Conservation (phyloP, 2,888 invertebrate genomes). For the Pteria penguin region DNA sequence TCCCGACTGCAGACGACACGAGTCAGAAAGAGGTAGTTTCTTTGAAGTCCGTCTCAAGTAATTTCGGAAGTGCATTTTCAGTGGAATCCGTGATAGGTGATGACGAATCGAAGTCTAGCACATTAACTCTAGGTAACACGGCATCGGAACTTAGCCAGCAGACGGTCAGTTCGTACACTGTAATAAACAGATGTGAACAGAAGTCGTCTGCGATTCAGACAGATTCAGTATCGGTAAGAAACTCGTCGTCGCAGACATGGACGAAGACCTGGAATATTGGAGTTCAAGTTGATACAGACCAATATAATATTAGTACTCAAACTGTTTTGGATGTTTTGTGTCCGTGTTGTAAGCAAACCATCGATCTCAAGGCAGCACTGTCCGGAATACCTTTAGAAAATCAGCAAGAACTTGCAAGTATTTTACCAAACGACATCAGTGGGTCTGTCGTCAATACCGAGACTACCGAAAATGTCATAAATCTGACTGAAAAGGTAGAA, state of each 20-base stretch:
- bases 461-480: no score
- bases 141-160: not conserved
- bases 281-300: conserved; percentile 9
- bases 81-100: conserved; percentile 7
- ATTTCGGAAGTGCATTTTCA: not conserved
- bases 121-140: not conserved
- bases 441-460: no score
- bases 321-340: conserved; percentile 6
- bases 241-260: conserved; percentile 7
- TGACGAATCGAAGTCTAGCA: conserved; percentile 1
- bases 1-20: conserved; percentile 20
- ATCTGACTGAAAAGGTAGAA: not conserved
- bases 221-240: not conserved
- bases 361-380: not conserved
- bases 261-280: conserved; percentile 5
- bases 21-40: not conserved
- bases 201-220: not conserved
- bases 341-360: conserved; percentile 18
- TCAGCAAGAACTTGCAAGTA: no score
- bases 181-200: not conserved
- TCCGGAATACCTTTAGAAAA: no score
- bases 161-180: not conserved
- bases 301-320: not conserved
- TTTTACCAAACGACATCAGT: not conserved
- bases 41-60: conserved; percentile 1